phyloP scores from a whole-genome alignment of 2,113 vertebrate species.

The Nicator chloris region DNA sequence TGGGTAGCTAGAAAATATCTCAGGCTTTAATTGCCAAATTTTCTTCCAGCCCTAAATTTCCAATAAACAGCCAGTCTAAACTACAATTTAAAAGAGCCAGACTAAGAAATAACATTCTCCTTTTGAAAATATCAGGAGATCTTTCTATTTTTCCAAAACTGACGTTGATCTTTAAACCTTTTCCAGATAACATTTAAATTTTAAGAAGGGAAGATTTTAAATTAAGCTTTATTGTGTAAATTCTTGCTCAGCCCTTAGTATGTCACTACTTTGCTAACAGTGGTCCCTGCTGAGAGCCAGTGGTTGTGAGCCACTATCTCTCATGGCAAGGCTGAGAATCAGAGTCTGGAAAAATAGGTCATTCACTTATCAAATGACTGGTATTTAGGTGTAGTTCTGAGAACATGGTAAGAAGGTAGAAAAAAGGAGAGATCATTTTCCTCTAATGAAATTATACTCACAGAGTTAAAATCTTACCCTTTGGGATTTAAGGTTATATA shows the following conservation, averaged over 20 bases:
- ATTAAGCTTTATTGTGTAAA: background rate
- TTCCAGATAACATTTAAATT: background rate
- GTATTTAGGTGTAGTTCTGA: background rate
- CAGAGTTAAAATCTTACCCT: background rate
- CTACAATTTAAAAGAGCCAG: background rate
- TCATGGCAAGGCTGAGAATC: background rate
- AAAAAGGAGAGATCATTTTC: background rate
- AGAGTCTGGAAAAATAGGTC: background rate
- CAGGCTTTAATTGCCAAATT: background rate
- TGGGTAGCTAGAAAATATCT: background rate
- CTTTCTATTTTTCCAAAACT: background rate
- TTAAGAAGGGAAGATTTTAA: background rate
- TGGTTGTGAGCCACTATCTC: background rate
- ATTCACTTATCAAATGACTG: background rate
- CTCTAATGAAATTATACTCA: background rate
- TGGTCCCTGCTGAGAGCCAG: background rate
- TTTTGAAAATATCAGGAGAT: background rate
- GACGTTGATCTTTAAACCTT: background rate
- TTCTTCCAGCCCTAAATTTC: background rate
- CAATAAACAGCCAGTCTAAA: background rate
- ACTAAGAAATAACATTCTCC: background rate
- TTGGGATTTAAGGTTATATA: background rate
- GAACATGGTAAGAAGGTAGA: background rate
- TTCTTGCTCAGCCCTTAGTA: background rate
- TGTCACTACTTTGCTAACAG: background rate